Evolutionary conservation across 2,797 vertebrate genomes (phyloP).

Genomic region (Phrynocephalus vlangalii): DNA sequence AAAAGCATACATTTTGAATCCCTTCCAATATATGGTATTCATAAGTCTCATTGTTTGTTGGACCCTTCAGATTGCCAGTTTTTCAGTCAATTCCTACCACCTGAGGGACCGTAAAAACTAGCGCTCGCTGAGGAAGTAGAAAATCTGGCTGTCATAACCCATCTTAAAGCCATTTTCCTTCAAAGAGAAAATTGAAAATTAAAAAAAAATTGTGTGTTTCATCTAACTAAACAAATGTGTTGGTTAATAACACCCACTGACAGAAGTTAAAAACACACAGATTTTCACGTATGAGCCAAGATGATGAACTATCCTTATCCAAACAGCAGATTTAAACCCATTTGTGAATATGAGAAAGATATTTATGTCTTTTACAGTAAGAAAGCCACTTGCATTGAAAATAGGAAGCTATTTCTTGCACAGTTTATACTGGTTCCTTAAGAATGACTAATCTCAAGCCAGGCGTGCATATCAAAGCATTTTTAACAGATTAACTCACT

Average conservation of each 20-base stretch:
- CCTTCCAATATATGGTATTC: not conserved
- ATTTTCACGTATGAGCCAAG: not conserved
- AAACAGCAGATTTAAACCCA: not conserved
- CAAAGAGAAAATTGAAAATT: constrained; percentile 35
- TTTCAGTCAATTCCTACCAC: constrained; percentile 22
- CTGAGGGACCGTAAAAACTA: constrained; percentile 20
- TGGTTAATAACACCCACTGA: constrained; percentile 25
- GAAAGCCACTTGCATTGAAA: constrained; percentile 5
- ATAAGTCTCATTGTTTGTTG: not conserved
- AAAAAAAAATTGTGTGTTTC: constrained; percentile 47
- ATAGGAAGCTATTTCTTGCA: constrained; percentile 43
- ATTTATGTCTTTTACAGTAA: constrained; percentile 21
- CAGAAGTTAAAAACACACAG: constrained; percentile 31
- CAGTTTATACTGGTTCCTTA: constrained; percentile 25
- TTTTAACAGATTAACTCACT: constrained; percentile 38
- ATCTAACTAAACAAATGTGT: constrained; percentile 26
- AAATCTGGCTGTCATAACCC: not conserved
- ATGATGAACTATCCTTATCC: not conserved
- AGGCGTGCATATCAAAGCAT: constrained; percentile 29
- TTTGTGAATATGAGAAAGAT: constrained; percentile 2
- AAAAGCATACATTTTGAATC: constrained; percentile 12
- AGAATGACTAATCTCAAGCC: constrained; percentile 37
- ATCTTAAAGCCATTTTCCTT: constrained; percentile 13
- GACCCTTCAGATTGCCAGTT: not conserved
- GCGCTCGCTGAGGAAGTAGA: not conserved